Evolutionary conservation across 2,113 vertebrate species (phyloP).

Genomic region (Nycticorax nycticorax): DNA sequence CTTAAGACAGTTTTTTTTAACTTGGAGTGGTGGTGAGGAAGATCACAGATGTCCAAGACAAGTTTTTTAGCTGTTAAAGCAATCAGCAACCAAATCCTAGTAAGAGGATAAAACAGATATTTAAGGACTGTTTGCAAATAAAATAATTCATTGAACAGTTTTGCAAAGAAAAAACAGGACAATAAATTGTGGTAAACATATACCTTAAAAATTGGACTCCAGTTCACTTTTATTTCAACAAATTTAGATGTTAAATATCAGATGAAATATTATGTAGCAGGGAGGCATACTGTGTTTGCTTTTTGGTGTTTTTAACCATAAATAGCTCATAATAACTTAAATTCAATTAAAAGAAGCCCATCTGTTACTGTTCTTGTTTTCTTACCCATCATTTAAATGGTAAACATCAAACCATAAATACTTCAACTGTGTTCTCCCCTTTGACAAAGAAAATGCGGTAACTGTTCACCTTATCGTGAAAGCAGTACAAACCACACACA

Average conservation of each 20-base stretch:
- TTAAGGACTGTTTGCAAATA: not conserved
- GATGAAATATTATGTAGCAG: not conserved
- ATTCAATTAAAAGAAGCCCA: not conserved
- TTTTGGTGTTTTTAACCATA: not conserved
- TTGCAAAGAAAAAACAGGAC: not conserved
- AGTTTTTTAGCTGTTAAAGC: not conserved
- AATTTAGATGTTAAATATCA: not conserved
- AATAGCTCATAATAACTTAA: not conserved
- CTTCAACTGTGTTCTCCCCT: not conserved
- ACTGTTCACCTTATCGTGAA: not conserved
- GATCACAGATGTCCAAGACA: not conserved
- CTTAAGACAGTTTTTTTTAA: not conserved
- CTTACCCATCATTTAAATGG: not conserved
- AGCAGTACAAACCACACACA: not conserved
- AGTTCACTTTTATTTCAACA: not conserved
- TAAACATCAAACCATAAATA: not conserved
- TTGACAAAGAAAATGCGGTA: not conserved
- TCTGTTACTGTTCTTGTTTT: constrained; percentile 8
- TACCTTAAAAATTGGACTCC: not conserved
- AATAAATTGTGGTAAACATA: not conserved
- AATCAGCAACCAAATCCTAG: not conserved
- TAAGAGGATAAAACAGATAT: not conserved
- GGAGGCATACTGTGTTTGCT: not conserved
- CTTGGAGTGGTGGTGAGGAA: not conserved
- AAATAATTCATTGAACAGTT: not conserved